Base-by-base conservation (phyloP, 1,140 invertebrate genomes). In the Diorhabda elongata region DNA sequence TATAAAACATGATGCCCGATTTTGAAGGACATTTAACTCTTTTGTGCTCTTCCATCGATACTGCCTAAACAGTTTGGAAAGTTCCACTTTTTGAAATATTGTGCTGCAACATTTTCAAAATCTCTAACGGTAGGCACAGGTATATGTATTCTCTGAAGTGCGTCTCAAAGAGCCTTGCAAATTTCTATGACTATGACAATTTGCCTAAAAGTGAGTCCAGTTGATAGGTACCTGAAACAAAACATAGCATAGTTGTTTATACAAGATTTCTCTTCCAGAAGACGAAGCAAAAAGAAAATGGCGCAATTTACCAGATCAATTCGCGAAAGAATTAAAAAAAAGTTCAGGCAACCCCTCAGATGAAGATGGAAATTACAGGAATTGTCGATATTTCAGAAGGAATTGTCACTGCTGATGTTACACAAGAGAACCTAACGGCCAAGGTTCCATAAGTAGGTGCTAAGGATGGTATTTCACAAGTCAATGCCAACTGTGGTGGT, bases 201-300 rank as follows among this genome's bases (percentile, higher is more conserved):
- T 68, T 65, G 61, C 44, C 68, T 69, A 65, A 69, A 69, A 41
- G 61, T 2, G 11, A 60, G 56, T 59, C 63, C 64, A 26, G 68
- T 69, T 0, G 62, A 59, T 62, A 69, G 44, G 41, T 66, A 69
- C 52, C 68, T 66, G 58, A 59, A 69, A 69, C 58, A 66, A 42
- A 69, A 69, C 7, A 65, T 8, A 65, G 42, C n/a, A n/a, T 59
- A 59, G 4, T 59, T 59, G 5, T 5, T 59, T 26, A 60, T 42
- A 26, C 6, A 26, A 26, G 9, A 45, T 69, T 69, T 69, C 52
- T 64, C 58, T 81, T 79, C 42, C 74, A 84, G 83, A 81, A 62
- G 79, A 81, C 66, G 80, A 82, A 74, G 82, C 81, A 5, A 76
- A 81, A 70, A 69, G 81, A 0, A 84, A 83, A 76, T 83, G 82